Conservation (phyloP, 1,140 invertebrate genomes). For the Triops cancriformis region DNA sequence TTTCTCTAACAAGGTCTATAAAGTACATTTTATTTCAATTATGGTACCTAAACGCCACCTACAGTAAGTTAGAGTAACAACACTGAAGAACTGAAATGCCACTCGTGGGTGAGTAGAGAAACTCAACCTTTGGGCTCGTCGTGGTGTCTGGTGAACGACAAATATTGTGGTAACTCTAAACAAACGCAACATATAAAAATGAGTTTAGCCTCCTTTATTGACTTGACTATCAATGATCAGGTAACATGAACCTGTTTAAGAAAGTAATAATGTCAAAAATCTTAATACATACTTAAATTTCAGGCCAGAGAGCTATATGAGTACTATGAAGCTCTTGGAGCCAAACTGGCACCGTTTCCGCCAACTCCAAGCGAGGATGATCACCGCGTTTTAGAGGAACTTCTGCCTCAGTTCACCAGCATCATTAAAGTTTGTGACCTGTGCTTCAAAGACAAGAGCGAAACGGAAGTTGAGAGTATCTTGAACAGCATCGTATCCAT, state of each 20-base stretch:
- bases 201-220: constrained; percentile 43
- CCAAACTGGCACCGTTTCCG: constrained; percentile 77
- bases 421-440: constrained; percentile 88
- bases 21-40: too few relatives aligned
- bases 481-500: constrained; percentile 88
- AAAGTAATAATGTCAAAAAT: not conserved
- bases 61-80: too few relatives aligned
- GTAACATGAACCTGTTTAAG: constrained; percentile 41
- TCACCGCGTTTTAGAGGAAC: constrained; percentile 32
- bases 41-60: too few relatives aligned
- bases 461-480: constrained; percentile 69
- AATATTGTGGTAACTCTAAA: not conserved
- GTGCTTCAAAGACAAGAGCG: constrained; percentile 64
- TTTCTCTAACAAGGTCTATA: too few relatives aligned
- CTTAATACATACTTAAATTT: constrained; percentile 34
- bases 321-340: constrained; percentile 82
- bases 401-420: constrained; percentile 55
- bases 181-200: constrained; percentile 31
- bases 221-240: constrained; percentile 57
- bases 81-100: too few relatives aligned
- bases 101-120: not conserved
- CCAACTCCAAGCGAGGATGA: constrained; percentile 84
- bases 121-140: not conserved
- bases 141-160: not conserved
- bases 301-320: constrained; percentile 78